Base-by-base conservation (phyloP, 2,113 vertebrate genomes). In the Argyrosomus japonicus region DNA sequence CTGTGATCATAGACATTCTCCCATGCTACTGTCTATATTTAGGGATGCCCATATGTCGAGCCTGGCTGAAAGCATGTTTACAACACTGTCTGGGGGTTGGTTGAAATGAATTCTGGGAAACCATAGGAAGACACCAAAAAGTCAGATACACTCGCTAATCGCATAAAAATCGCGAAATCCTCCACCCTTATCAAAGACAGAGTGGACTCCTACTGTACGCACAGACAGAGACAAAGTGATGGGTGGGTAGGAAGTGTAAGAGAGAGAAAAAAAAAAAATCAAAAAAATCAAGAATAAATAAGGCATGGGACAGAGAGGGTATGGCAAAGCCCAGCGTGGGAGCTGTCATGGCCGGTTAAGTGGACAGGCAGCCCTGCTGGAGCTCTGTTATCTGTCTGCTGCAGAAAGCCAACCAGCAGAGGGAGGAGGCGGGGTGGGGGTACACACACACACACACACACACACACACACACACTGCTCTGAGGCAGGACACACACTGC, bases 361-460 rank as follows among this genome's bases (percentile, higher is more conserved):
- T 80, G 89, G 88, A 86, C 81, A 78, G 68, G 77, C 82, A 78
- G 75, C 84, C 57, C 79, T 85, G 90, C 81, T 84, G 91, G 91
- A 89, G 88, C 64, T 75, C 70, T 77, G 89, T 90, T 91, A 92
- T 92, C 89, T 54, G 82, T 83, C 85, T 48, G 79, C 77, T 53
- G 63, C 89, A 91, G 85, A 80, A 62, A 79, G 78, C 21, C 73
- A 64, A 56, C 70, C 72, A 78, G 79, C 21, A 57, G 82, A 77
- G 77, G 43, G 58, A 18, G 4, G 36, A 25, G 29, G 48, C 40
- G 29, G 40, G 4, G 54, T 2, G 47, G 17, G 7, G 36, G 36
- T 7, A 5, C 15, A 15, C 47, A 15, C 47, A 79, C 71, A 45
- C 5, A 32, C 32, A 27, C 45, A 79, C 68, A 45, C 4, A 32